Conservation (phyloP, 2,113 vertebrate genomes). For the Varanus komodoensis region DNA sequence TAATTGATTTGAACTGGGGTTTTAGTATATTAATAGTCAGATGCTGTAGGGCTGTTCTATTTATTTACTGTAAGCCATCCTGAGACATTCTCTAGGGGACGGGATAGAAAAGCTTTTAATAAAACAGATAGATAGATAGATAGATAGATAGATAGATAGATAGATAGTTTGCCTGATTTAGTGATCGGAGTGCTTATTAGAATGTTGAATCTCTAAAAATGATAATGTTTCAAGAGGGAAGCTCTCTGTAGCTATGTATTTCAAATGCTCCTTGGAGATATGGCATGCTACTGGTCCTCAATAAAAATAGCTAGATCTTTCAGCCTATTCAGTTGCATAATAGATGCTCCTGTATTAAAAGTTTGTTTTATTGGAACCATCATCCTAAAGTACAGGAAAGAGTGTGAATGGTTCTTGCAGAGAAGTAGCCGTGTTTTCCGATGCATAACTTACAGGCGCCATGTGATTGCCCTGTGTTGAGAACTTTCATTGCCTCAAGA, state of each 20-base stretch:
- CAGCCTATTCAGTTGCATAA: neutral
- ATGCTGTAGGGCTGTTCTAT: no score
- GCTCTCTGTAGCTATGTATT: no score
- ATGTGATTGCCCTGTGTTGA: no score
- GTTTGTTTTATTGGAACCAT: neutral
- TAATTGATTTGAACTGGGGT: no score
- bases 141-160: no score
- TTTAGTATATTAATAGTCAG: no score
- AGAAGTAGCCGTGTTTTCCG: neutral
- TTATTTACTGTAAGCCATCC: no score
- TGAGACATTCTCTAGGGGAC: no score
- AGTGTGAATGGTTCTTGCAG: neutral
- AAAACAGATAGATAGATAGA: no score
- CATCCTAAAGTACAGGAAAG: neutral
- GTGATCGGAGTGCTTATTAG: neutral
- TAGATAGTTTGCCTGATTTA: neutral
- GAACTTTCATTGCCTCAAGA: neutral
- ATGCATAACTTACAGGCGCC: neutral
- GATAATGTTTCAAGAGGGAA: no score
- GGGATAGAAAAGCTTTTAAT: no score
- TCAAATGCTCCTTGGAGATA: neutral
- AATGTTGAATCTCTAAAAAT: neutral
- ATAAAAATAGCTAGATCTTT: neutral
- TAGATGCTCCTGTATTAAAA: neutral
- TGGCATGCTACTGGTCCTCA: neutral